Conservation (phyloP, 2,888 invertebrate species). For the Cremastobaeus sp. region DNA sequence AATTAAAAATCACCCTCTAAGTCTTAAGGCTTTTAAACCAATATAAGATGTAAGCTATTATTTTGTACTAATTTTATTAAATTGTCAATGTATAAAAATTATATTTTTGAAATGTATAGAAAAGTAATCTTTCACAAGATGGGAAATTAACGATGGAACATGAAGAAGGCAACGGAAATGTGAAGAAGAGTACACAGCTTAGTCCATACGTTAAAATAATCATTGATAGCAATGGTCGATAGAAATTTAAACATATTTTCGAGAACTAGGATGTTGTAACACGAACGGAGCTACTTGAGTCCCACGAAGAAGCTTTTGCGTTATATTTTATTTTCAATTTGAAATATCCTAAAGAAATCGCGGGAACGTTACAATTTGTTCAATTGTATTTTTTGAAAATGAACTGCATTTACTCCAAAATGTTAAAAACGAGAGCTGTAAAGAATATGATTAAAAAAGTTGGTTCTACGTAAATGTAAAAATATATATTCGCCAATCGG, state of each 20-base stretch:
- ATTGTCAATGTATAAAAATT: neutral
- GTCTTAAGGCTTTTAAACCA: neutral
- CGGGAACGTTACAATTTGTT: conserved; percentile 14
- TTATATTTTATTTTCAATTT: conserved; percentile 23
- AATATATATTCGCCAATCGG: too few relatives aligned
- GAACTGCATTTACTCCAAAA: neutral
- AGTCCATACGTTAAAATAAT: conserved; percentile 1
- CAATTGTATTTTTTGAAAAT: conserved; percentile 20
- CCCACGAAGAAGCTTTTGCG: conserved; percentile 17
- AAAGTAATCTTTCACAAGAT: neutral
- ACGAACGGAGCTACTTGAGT: neutral
- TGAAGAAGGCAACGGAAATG: neutral
- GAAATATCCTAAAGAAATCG: conserved; percentile 9
- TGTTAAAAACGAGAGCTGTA: conserved; percentile 7
- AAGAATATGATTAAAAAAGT: conserved; percentile 8
- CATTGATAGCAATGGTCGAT: neutral
- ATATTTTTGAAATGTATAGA: too few relatives aligned
- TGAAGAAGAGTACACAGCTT: neutral
- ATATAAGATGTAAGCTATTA: neutral
- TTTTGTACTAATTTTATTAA: neutral
- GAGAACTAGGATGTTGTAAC: conserved; percentile 1
- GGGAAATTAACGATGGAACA: neutral
- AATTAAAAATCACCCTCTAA: neutral
- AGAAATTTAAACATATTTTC: conserved; percentile 7
- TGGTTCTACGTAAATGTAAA: too few relatives aligned